Base-by-base conservation (phyloP, 53 echinoderm and acorn worm genomes). In the Luidia sarsii region DNA sequence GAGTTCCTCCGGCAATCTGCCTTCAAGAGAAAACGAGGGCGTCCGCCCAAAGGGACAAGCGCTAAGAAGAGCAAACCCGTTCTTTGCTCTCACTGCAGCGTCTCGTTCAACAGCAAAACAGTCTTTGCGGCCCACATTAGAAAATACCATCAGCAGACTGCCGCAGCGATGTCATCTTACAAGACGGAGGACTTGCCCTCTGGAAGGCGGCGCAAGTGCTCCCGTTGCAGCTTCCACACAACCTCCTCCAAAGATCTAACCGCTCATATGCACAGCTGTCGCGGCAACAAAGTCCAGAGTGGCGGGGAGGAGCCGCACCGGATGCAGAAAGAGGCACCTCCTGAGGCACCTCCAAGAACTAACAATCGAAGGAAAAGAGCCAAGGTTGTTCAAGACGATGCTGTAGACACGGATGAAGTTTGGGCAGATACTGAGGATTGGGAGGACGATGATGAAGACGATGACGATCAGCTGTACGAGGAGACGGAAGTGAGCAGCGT, bases 221-320 rank as follows among this genome's bases (percentile, higher is more conserved):
- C 64, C 54, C 64, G 73, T 28, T 84, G 84, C 19, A 35, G 57
- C 24, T 84, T 72, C 52, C 73, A 64, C 35, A 73, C 84, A 29
- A 50, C 31, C 33, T 53, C 48, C 50, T 52, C 38, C 25, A 84
- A 84, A 64, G 84, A 72, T 27, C 48, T 84, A 35, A 84, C 84
- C 3, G 84, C 72, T 50, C 84, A 84, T 39, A 72, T 77, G 18
- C 77, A 61, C 21, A 32, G 33, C n/a, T 60, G 77, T 84, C 72
- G 70, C 34, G 5, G 64, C 50, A 64, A 29, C 33, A 55, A 54
- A n/a, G 39, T 18, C 28, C 3, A 82, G n/a, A 16, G 7, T 16
- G 35, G 14, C 1, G 36, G 27, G 22, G 61, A 73, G 29, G 60
- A 59, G 32, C 30, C 29, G 3, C 45, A 19, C 0, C 30, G 46